phyloP scores from a whole-genome alignment of 35 echinoderm and acorn worm species.

The Ophioderma brevispina region DNA sequence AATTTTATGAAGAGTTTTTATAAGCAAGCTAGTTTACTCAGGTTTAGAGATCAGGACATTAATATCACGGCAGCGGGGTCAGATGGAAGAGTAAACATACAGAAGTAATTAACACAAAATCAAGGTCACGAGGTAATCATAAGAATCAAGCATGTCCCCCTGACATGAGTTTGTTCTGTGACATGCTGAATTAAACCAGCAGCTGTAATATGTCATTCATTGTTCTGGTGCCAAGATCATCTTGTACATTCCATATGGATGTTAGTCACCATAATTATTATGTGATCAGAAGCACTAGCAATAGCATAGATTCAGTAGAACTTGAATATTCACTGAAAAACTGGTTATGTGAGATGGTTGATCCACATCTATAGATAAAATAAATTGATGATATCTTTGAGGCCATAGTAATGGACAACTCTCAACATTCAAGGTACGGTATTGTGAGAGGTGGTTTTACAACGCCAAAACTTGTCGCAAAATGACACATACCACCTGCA shows the following conservation, averaged over 20 bases:
- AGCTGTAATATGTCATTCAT: neutral
- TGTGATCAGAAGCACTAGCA: neutral
- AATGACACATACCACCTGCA: constrained; percentile 48
- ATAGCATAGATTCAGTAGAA: neutral
- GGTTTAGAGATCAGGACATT: neutral
- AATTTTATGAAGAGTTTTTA: neutral
- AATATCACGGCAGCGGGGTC: neutral
- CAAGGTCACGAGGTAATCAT: constrained; percentile 8
- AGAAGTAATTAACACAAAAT: neutral
- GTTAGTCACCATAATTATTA: neutral
- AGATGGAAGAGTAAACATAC: neutral
- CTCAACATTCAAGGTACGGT: constrained; percentile 14
- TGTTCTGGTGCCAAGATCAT: neutral
- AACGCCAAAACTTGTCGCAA: neutral
- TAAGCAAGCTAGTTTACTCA: neutral
- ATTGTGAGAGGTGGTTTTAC: neutral
- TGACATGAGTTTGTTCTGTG: neutral
- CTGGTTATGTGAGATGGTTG: neutral
- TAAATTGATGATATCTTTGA: neutral
- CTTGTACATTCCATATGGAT: neutral
- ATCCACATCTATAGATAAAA: constrained; percentile 30
- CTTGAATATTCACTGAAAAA: neutral
- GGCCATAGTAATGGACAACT: neutral
- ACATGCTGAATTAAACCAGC: constrained; percentile 14
- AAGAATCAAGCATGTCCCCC: neutral